These are phyloP conservation scores for Myotis brandtii DNA, from an alignment of 2,113 vertebrate species.

Conservation along the genomic window DNA sequence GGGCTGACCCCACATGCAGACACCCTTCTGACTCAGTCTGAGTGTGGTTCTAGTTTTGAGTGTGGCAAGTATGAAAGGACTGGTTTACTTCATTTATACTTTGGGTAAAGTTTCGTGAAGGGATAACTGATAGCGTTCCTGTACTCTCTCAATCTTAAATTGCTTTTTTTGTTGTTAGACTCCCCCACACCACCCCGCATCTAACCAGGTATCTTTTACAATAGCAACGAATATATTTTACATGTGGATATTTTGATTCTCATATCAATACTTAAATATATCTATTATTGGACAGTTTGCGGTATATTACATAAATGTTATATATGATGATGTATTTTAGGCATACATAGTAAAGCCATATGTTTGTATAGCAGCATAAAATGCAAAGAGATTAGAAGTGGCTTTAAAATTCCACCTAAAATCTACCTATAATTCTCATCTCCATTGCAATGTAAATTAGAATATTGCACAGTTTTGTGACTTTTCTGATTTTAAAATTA, in stretches of 20 bases:
- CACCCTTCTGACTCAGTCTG: neutral
- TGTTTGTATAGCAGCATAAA: neutral
- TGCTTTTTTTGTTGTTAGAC: neutral
- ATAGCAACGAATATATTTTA: neutral
- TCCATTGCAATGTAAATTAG: neutral
- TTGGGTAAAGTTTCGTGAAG: neutral
- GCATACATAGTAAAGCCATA: neutral
- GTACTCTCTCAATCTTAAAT: neutral
- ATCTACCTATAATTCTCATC: neutral
- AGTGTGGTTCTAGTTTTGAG: neutral
- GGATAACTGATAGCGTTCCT: neutral
- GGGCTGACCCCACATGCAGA: neutral
- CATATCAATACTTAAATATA: neutral
- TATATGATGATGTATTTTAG: neutral
- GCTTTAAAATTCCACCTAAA: neutral
- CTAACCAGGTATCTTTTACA: neutral
- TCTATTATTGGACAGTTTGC: neutral
- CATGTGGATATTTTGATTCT: neutral
- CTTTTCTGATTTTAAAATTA: slow-evolving; percentile 28
- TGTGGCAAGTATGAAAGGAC: neutral
- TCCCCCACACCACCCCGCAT: neutral
- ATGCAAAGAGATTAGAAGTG: neutral
- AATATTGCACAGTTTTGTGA: neutral
- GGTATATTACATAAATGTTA: neutral
- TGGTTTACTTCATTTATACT: neutral